A percentile compares a stretch with the other conserved stretches of the same genome.
Evolutionary conservation across 2,888 invertebrate genomes (phyloP).

Genomic region (Liodrosophila aerea): DNA sequence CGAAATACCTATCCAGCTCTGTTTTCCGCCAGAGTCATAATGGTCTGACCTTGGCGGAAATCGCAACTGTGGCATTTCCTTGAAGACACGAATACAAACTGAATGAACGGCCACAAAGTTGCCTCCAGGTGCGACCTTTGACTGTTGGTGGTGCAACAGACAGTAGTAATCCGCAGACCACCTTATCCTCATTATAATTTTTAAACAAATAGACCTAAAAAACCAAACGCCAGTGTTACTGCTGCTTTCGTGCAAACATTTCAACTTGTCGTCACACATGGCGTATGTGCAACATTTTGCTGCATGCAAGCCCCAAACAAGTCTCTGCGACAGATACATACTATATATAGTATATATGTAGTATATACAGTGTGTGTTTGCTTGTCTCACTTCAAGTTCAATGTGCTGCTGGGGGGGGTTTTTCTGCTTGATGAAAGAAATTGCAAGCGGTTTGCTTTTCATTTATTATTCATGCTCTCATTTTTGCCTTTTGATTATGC

Average conservation of each 20-base stretch:
- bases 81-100: constrained; percentile 15
- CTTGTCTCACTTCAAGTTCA: constrained; percentile 37
- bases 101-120: not conserved
- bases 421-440: constrained; percentile 13
- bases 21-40: too few relatives aligned
- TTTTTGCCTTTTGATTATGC: constrained; percentile 23
- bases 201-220: constrained; percentile 20
- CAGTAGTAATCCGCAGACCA: constrained; percentile 35
- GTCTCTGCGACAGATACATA: not conserved
- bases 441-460: constrained; percentile 9
- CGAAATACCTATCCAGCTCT: too few relatives aligned
- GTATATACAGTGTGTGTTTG: constrained; percentile 10
- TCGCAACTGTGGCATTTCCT: constrained; percentile 43
- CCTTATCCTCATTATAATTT: constrained; percentile 65
- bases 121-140: constrained; percentile 50
- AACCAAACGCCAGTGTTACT: too few relatives aligned
- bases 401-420: constrained; percentile 20
- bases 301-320: constrained; percentile 11
- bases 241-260: constrained; percentile 19
- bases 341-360: not conserved
- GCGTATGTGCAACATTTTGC: constrained; percentile 56
- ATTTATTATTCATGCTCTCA: constrained; percentile 8
- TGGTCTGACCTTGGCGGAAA: constrained; percentile 64
- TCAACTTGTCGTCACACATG: constrained; percentile 22
- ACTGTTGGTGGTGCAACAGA: constrained; percentile 40